These are phyloP conservation scores for Trisateles emortualis DNA, from an alignment of 2,888 invertebrate genomes.

Conservation along the genomic window DNA sequence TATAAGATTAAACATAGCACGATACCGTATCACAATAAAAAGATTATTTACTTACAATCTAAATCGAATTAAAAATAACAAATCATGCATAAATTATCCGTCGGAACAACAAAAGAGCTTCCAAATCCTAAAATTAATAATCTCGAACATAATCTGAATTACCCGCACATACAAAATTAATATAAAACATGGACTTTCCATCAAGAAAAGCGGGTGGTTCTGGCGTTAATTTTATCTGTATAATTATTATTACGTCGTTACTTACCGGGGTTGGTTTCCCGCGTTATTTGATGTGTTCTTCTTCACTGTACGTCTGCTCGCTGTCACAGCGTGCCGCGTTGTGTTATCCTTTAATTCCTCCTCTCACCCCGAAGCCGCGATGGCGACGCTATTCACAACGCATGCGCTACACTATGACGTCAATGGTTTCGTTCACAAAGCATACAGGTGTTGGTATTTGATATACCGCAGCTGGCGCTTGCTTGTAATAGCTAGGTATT, in stretches of 20 bases:
- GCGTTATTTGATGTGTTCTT: conserved; percentile 57
- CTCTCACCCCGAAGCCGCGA: conserved; percentile 36
- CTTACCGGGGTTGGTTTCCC: conserved; percentile 74
- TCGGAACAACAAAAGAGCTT: not conserved
- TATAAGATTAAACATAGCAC: too few species aligned
- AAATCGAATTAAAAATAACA: too few species aligned
- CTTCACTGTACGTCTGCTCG: conserved; percentile 63
- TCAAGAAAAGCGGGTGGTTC: conserved; percentile 12
- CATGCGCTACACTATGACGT: conserved; percentile 78
- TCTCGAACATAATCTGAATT: not conserved
- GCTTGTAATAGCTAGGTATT: conserved; percentile 32
- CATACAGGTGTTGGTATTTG: conserved; percentile 76
- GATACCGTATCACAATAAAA: too few species aligned
- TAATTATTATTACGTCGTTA: conserved; percentile 55
- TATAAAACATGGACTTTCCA: conserved; percentile 20
- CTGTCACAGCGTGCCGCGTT: conserved; percentile 69
- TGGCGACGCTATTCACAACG: conserved; percentile 58
- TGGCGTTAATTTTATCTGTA: conserved; percentile 37
- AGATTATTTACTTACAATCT: too few species aligned
- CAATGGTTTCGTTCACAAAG: conserved; percentile 83
- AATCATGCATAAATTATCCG: too few species aligned
- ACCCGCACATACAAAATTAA: not conserved
- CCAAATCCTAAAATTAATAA: conserved; percentile 8
- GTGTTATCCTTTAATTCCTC: conserved; percentile 51
- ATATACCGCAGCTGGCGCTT: conserved; percentile 56